Percentiles rank a stretch among this genome's conserved stretches.
These are phyloP conservation scores for Rhombomys opimus DNA, from an alignment of 2,113 vertebrate species.

Conservation along the genomic window DNA sequence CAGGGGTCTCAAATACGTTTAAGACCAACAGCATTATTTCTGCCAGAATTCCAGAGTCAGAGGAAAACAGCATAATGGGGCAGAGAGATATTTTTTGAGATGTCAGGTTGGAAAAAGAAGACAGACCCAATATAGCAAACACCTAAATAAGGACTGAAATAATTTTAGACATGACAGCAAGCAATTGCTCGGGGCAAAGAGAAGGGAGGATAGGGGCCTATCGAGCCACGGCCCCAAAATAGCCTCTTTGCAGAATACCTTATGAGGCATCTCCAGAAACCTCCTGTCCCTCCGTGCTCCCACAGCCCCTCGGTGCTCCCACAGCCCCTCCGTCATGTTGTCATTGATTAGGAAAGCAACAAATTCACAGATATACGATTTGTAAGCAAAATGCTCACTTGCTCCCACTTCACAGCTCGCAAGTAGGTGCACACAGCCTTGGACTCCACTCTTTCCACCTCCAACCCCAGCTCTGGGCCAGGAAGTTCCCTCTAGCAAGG, in stretches of 20 bases:
- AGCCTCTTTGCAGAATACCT: not conserved
- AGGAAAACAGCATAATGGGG: not conserved
- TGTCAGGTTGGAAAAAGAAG: conserved; percentile 22
- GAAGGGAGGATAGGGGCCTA: not conserved
- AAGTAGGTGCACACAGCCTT: not conserved
- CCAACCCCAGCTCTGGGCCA: not conserved
- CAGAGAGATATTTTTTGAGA: not conserved
- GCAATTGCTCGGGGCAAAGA: conserved; percentile 25
- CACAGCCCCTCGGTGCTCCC: not conserved
- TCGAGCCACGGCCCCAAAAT: not conserved
- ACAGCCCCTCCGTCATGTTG: not conserved
- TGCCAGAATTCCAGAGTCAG: not conserved
- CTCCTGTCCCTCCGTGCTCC: not conserved
- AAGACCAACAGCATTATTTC: not conserved
- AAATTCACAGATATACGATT: not conserved
- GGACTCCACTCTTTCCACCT: not conserved
- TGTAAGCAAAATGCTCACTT: not conserved
- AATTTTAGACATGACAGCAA: conserved; percentile 37
- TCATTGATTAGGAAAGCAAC: not conserved
- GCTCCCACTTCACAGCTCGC: no score
- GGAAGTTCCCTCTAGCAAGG: not conserved
- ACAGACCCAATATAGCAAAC: conserved; percentile 36
- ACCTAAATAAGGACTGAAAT: conserved; percentile 47
- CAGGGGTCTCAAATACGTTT: not conserved
- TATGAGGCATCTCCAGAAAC: not conserved